phyloP scores from a whole-genome alignment of 1,140 invertebrate genomes.

The Linepithema humile region DNA sequence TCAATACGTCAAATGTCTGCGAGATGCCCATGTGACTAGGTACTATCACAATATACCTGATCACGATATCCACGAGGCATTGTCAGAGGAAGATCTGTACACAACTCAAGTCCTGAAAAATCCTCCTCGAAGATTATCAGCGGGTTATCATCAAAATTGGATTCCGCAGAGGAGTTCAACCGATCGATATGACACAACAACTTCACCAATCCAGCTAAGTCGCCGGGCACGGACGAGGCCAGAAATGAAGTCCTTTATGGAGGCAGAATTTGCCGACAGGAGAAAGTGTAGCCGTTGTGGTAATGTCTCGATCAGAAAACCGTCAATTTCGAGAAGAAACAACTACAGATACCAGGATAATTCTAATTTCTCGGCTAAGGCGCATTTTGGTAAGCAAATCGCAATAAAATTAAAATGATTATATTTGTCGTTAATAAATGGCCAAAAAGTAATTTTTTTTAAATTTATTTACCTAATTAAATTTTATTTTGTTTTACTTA shows the following conservation, averaged over 20 bases:
- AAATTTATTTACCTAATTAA: neutral
- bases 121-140: neutral
- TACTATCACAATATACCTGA: conserved; percentile 41
- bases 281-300: conserved; percentile 69
- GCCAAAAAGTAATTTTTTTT: neutral
- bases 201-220: neutral
- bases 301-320: conserved; percentile 34
- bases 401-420: neutral
- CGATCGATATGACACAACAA: conserved; percentile 48
- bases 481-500: neutral
- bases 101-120: conserved; percentile 37
- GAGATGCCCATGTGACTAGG: conserved; percentile 26
- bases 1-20: conserved; percentile 25
- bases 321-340: conserved; percentile 16
- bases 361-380: conserved; percentile 34
- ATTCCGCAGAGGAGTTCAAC: conserved; percentile 31
- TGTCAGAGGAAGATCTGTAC: conserved; percentile 64
- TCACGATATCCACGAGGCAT: conserved; percentile 56
- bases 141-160: conserved; percentile 43
- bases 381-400: conserved; percentile 62
- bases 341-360: conserved; percentile 63
- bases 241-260: conserved; percentile 49
- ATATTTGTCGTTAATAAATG: neutral
- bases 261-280: conserved; percentile 35
- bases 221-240: conserved; percentile 53